A percentile compares a stretch with the other conserved stretches of the same genome.
Evolutionary conservation across 2,113 vertebrate genomes (phyloP).

Genomic region (Sakesphorus luctuosus): DNA sequence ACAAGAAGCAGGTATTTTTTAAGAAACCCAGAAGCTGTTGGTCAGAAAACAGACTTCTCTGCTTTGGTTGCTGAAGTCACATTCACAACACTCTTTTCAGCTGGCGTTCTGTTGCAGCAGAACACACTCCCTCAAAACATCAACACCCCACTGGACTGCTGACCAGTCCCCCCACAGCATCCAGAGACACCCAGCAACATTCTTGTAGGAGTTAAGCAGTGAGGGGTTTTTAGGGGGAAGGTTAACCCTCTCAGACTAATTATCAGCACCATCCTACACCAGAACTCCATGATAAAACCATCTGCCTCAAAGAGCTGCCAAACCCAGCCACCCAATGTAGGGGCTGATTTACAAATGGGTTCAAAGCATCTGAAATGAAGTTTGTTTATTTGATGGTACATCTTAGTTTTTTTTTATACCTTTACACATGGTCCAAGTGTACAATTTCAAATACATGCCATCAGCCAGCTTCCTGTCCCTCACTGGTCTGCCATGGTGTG

Average conservation of each 20-base stretch:
- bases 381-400: background rate
- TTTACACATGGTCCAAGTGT: too few species aligned
- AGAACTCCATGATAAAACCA: background rate
- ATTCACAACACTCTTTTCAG: background rate
- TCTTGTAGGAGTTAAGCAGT: background rate
- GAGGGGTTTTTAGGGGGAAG: background rate
- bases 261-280: background rate
- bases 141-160: background rate
- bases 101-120: background rate
- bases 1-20: background rate
- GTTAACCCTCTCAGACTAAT: background rate
- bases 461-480: background rate
- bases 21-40: background rate
- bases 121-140: rapidly evolving
- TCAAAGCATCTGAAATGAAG: background rate
- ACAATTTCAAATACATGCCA: background rate
- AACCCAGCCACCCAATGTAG: background rate
- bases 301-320: background rate
- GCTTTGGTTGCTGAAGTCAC: background rate
- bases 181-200: background rate
- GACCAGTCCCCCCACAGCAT: rapidly evolving
- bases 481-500: background rate
- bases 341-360: background rate
- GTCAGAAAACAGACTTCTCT: background rate
- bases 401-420: too few species aligned